phyloP scores from a whole-genome alignment of 1,140 invertebrate genomes.

The Camponotus floridanus region DNA sequence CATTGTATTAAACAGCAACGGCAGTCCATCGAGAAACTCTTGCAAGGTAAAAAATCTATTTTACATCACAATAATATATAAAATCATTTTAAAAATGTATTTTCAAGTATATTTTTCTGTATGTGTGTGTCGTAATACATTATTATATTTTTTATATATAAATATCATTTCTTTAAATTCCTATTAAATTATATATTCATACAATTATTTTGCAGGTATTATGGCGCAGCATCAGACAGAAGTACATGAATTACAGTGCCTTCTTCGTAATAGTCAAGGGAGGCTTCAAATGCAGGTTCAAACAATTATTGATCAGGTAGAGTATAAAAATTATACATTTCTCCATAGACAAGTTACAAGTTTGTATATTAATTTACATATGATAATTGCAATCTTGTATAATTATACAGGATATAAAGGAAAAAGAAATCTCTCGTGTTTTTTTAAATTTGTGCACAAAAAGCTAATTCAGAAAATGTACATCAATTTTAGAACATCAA shows the following conservation, averaged over 20 bases:
- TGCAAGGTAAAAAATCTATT: conserved; percentile 88
- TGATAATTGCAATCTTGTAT: background rate
- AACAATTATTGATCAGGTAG: conserved; percentile 86
- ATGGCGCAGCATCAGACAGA: conserved; percentile 89
- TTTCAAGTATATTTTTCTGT: background rate
- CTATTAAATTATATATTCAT: no score
- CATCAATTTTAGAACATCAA: background rate
- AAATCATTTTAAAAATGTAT: conserved; percentile 20
- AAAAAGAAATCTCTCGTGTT: background rate
- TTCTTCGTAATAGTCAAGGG: conserved; percentile 88
- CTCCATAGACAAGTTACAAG: background rate
- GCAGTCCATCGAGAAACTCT: conserved; percentile 88
- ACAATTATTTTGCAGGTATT: conserved; percentile 84
- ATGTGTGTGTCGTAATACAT: conserved; percentile 7
- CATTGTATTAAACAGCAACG: conserved; percentile 89
- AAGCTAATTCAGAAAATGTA: background rate
- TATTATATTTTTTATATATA: conserved; percentile 21
- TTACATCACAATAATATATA: background rate
- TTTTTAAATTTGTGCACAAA: background rate
- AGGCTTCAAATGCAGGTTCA: conserved; percentile 89
- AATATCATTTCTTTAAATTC: background rate
- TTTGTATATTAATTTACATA: background rate
- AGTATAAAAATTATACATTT: conserved; percentile 11
- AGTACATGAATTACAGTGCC: conserved; percentile 87
- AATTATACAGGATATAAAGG: no score